Evolutionary conservation across 2,888 invertebrate genomes (phyloP), one percentile per base, ranked within the genome.

Genomic region (Perithous albicinctus): DNA sequence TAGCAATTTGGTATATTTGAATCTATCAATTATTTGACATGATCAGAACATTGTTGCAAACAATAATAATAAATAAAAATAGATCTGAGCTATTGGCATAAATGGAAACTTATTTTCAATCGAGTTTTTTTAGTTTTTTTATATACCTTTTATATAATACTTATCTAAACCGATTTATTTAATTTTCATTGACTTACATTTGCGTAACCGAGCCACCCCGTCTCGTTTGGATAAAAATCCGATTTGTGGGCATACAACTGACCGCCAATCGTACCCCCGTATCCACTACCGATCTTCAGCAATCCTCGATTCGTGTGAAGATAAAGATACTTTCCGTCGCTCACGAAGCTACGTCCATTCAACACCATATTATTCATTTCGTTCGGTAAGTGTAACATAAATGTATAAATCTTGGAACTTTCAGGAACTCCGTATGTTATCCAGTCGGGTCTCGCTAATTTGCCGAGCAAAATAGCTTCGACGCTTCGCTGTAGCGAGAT

Each of bases 201-300:
- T 91, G 97, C 97, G 94, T 95, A 97, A 23, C 98, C 97, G 83
- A 98, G 94, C 96, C 97, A 98, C 64, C 97, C 97, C 63, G 95
- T 95, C 89, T 97, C 97, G 84, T 96, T 95, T 6, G 96, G 95
- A 90, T 95, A 94, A 91, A 98, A 97, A 91, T 98, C 96, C 29
- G 96, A 95, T 92, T 97, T 97, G 91, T 96, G 96, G 84, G 96
- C 94, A 91, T 98, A 97, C 23, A 98, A 94, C 89, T 97, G 97
- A n/a, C 98, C 99, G 93, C 96, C 96, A 85, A 98, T 95, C 6
- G 99, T 98, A 84, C 97, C 98, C 66, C 97, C 97, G 91, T 98
- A 98, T 6, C 99, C 99, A 67, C 98, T 97, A 18, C 99, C 99
- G 83, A 99, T 96, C 94, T 99, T 99, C 84, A 97, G 94, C 59